Percentiles rank a stretch among this genome's conserved stretches.
Evolutionary conservation across 2,113 vertebrate genomes (phyloP).

Genomic region (Psephotus haematonotus): DNA sequence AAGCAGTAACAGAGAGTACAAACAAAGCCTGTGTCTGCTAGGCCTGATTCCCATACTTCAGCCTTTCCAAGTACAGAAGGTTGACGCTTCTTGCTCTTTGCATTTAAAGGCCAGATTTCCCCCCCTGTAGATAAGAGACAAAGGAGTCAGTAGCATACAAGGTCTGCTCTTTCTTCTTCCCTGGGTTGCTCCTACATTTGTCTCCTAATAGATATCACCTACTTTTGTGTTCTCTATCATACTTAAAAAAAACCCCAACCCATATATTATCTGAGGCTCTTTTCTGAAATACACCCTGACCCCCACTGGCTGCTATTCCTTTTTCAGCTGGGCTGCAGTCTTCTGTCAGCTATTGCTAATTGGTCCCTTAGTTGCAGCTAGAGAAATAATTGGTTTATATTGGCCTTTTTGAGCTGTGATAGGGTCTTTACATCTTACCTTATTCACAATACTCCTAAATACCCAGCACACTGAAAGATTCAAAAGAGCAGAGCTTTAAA

Average conservation of each 20-base stretch:
- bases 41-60: background rate
- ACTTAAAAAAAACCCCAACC: background rate
- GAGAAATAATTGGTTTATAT: constrained; percentile 26
- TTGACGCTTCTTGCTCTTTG: background rate
- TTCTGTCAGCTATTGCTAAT: constrained; percentile 7
- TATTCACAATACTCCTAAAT: background rate
- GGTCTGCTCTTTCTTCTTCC: background rate
- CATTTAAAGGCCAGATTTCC: background rate
- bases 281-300: background rate
- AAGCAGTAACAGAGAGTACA: background rate
- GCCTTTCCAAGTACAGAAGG: background rate
- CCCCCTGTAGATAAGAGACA: background rate
- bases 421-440: background rate
- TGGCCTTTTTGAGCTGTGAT: background rate
- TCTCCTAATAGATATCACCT: background rate
- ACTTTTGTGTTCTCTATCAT: background rate
- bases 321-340: background rate
- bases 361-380: constrained; percentile 41
- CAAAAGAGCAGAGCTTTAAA: background rate
- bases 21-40: background rate
- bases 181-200: background rate
- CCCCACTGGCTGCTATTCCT: background rate
- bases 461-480: background rate
- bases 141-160: background rate
- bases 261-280: background rate